Evolutionary conservation across 1,140 invertebrate genomes (phyloP).

Genomic region (Notospermus geniculatus): DNA sequence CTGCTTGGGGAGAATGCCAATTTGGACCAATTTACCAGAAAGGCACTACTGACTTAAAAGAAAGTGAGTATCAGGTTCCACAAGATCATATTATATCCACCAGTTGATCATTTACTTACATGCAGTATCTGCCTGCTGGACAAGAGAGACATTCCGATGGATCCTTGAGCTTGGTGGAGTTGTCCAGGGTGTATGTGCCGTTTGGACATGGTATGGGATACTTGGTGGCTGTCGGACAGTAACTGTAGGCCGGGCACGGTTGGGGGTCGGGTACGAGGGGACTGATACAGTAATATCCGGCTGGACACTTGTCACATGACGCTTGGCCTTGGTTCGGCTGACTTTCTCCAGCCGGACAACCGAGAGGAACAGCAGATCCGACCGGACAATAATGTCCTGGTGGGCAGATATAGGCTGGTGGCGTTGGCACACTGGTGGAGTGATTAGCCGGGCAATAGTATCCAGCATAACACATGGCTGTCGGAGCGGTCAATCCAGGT

Average conservation of each 20-base stretch:
- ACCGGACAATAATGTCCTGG: constrained; percentile 38
- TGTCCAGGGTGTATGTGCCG: constrained; percentile 46
- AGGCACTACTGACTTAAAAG: no score
- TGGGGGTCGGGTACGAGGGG: constrained; percentile 29
- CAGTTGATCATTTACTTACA: constrained; percentile 25
- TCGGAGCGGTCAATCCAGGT: constrained; percentile 35
- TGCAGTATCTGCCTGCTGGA: constrained; percentile 43
- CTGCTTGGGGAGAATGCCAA: background rate
- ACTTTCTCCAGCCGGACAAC: constrained; percentile 36
- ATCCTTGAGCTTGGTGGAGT: constrained; percentile 37
- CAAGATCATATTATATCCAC: no score
- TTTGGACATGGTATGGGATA: constrained; percentile 38
- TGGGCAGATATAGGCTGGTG: constrained; percentile 37
- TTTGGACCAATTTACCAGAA: no score
- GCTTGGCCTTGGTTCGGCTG: constrained; percentile 34
- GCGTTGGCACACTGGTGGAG: constrained; percentile 34
- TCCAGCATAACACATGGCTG: constrained; percentile 38
- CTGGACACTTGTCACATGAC: constrained; percentile 43
- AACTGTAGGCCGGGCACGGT: constrained; percentile 40
- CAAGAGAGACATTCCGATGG: constrained; percentile 44
- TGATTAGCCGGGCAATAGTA: constrained; percentile 51
- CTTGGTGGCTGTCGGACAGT: constrained; percentile 43
- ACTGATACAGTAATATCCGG: constrained; percentile 44
- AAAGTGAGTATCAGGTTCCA: no score
- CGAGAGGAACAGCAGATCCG: constrained; percentile 27